Conservation (phyloP, 2,113 vertebrate species). For the Notothenia coriiceps region DNA sequence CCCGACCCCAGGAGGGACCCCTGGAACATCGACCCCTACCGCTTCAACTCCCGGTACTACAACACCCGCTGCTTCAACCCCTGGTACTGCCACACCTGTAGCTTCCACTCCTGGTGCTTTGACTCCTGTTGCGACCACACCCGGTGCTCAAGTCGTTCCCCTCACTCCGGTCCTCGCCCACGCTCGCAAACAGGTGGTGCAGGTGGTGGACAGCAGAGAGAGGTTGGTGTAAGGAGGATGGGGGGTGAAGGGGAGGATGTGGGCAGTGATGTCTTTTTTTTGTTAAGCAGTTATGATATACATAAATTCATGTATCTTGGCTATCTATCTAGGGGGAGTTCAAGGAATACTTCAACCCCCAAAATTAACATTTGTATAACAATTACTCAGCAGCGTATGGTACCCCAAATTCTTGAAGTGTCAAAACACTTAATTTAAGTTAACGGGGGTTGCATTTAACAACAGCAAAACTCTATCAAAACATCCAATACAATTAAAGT, state of each 20-base stretch:
- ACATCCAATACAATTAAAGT: no score
- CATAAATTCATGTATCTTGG: conserved; percentile 13
- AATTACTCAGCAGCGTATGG: no score
- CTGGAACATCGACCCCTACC: conserved; percentile 29
- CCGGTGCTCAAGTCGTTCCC: conserved; percentile 58
- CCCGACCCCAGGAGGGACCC: conserved; percentile 61
- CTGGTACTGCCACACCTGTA: background rate
- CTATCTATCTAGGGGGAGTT: background rate
- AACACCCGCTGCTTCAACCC: conserved; percentile 36
- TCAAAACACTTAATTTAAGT: no score
- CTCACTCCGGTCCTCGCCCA: conserved; percentile 76
- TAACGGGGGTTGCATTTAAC: no score
- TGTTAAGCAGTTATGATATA: conserved; percentile 31
- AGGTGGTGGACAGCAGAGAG: conserved; percentile 74
- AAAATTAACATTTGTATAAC: no score
- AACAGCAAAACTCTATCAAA: no score
- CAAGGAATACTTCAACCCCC: no score
- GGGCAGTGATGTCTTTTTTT: conserved; percentile 19
- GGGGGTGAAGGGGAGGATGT: conserved; percentile 2
- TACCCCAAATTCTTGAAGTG: no score
- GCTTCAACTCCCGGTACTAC: conserved; percentile 20
- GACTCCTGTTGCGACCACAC: conserved; percentile 18
- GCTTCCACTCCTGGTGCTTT: conserved; percentile 1
- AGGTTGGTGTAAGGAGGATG: conserved; percentile 61
- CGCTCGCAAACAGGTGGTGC: conserved; percentile 79